Evolutionary conservation across 2,113 vertebrate species (phyloP), one percentile per base, ranked within the genome.

Genomic region (Hassar affinis): DNA sequence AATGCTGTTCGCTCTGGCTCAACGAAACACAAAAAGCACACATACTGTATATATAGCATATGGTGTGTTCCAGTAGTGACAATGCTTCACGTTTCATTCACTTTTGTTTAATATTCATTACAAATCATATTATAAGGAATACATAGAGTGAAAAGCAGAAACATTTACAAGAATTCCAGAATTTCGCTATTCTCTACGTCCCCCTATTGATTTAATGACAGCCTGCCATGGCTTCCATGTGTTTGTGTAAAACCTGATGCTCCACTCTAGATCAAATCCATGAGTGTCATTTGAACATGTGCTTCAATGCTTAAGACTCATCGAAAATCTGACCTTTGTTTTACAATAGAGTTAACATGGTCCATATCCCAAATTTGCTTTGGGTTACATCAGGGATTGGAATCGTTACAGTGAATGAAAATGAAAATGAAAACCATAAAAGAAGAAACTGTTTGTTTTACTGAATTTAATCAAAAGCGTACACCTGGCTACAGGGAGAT

Each of bases 1-100:
- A 87, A 87, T 90, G 90, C 91, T 85, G 82, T 88, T 87, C 89
- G 87, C 84, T 90, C 89, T 87, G 90, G 86, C 92, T 91, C 86
- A 86, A 85, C 89, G 88, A 90, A 85, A 92, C 90, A 89, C 92
- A 93, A 91, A 78, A 82, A 75, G 77, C 38, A 91, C 20, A 77
- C 30, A 38, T 25, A 76, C 51, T 10, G 64, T 66, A 38, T 14
- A 59, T n/a, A 61, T 25, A 9, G 2, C 5, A 7, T 57, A 35
- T 35, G 20, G 14, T 49, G 47, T 74, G 47, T 11, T 15, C 45
- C 6, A 18, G 7, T 27, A 51, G 7, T 30, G n/a, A 17, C 49
- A 72, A 27, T 71, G 68, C 38, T 71, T 45, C 38, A 71, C 30
- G 14, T 45, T n/a, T 38, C 4, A 47, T n/a, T 72, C 25, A 12